Base-by-base conservation (phyloP, 2,888 invertebrate species). In the Hanleya hanleyi region DNA sequence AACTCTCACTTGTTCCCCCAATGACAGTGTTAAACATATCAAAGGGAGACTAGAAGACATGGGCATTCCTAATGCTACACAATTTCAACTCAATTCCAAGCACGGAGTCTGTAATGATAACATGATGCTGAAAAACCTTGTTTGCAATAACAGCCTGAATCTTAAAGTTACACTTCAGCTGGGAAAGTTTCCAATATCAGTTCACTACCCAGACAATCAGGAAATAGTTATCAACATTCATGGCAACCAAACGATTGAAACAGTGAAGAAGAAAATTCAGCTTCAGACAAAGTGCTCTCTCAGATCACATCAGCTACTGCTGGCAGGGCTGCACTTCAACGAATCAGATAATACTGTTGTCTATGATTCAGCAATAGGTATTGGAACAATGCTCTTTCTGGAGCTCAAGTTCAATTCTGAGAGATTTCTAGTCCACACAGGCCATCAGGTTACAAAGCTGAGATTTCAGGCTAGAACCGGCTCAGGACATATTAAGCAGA, bases 21-120 rank as follows among this genome's bases (percentile, higher is more conserved):
- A 76, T n/a, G 81, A 81, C 41, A 79, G 74, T 61, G 75, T 87
- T 1, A 76, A 76, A 57, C 77, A 80, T 33, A 74, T 86, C 6
- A 86, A 86, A 75, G 74, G 75, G 6, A 78, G 81, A 51, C 76
- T 87, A 47, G 83, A 85, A 74, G 74, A 78, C 37, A 77, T 83
- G 33, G 86, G 86, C 0, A 80, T 86, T 33, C 85, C 85, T 12
- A 85, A 86, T 76, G 85, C 85, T 32, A 73, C 77, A 15, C 64
- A 81, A 41, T 82, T 83, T 80, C 83, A 84, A 70, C 70, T 86
- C 26, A 75, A 77, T 2, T 68, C 76, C 12, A 80, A 77, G 9
- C 80, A 83, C 26, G 32, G 57, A 29, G 29, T 32, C 15, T 26
- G 22, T 29, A 22, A 22, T 22, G 29, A 57, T 26, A 22, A 18